Base-by-base conservation (phyloP, 2,113 vertebrate genomes). In the Triplophysa dalaica region DNA sequence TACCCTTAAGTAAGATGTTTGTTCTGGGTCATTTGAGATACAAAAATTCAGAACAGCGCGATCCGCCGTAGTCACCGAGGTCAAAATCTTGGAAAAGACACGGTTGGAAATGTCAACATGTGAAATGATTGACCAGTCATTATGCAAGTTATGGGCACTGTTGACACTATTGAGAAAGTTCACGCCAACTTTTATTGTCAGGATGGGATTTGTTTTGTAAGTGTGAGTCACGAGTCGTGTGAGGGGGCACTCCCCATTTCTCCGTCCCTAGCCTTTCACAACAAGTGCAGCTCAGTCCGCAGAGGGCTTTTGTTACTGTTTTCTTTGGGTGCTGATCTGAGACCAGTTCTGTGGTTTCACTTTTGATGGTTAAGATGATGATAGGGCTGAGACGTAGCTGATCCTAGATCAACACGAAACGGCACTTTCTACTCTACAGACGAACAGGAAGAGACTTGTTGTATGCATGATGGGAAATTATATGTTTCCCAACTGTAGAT, bases 401-500 rank as follows among this genome's bases (percentile, higher is more conserved):
- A 65, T 67, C 66, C 70, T 68, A 77, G 80, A 82, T 70, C 77
- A 76, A 81, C 61, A 29, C 26, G 70, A 45, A 63, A 26, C 16
- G 61, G 22, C 33, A 24, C 74, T 52, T 22, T 75, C 26, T 38
- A 45, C 11, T 45, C 43, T 70, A 50, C 43, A 67, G 22, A 66
- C 48, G 70, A 78, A 76, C 78, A 86, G 85, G 84, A 85, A 82
- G 81, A 75, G 69, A 72, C 48, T 75, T 76, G 80, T 87, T 14
- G 85, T 87, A 82, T 77, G 82, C 86, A 56, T 85, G 82, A 90
- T 61, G 87, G 90, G 93, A 94, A 94, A 89, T 76, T 85, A 92
- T 90, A 90, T 86, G 87, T 92, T 94, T 91, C 93, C 85, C 88
- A 93, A 94, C 88, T 83, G 87, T 41, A 10, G 74, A 78, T 65